phyloP scores from a whole-genome alignment of 1,140 invertebrate genomes.

The Zaprionus taronus region DNA sequence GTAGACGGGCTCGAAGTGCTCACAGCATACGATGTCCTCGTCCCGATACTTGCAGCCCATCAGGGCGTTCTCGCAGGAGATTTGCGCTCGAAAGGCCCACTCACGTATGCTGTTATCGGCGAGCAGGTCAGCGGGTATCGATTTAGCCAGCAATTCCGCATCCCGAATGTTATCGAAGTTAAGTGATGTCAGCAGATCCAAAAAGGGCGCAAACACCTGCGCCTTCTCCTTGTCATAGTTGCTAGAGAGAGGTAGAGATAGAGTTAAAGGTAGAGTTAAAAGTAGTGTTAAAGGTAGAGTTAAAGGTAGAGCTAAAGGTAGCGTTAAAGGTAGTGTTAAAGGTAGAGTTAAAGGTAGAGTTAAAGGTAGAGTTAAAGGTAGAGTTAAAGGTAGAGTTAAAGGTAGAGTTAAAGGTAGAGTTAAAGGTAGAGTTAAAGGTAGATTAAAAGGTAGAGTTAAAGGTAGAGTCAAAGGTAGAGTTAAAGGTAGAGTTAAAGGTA shows the following conservation, averaged over 20 bases:
- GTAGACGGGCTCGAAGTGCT: conserved; percentile 87
- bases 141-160: conserved; percentile 49
- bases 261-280: neutral
- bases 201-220: conserved; percentile 63
- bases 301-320: neutral
- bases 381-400: no score
- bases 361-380: no score
- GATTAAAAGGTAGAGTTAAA: no score
- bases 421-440: no score
- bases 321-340: neutral
- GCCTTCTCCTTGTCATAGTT: conserved; percentile 68
- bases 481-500: neutral
- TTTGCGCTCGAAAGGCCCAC: conserved; percentile 66
- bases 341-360: neutral
- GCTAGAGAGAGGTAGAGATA: conserved; percentile 16
- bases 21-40: conserved; percentile 87
- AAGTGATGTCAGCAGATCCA: conserved; percentile 78
- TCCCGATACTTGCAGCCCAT: conserved; percentile 87
- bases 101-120: conserved; percentile 61
- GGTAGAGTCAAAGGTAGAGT: neutral
- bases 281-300: neutral
- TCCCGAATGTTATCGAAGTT: conserved; percentile 77
- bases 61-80: conserved; percentile 67
- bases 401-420: no score
- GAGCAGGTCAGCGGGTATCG: conserved; percentile 50